phyloP scores from a whole-genome alignment of 2,888 invertebrate genomes.

The Hypomecis punctinalis region DNA sequence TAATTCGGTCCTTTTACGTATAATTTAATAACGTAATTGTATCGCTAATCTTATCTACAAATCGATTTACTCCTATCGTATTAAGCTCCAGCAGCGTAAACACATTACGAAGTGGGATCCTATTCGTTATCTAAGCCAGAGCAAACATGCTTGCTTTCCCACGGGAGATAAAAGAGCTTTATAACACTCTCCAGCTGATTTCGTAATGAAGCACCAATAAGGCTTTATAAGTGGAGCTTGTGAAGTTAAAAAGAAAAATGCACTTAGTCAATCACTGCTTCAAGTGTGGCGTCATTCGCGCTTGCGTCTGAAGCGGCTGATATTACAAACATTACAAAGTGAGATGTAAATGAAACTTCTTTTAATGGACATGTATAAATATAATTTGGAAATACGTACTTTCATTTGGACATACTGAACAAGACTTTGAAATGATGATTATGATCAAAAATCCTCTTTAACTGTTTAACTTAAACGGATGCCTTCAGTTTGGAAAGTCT shows the following conservation, averaged over 20 bases:
- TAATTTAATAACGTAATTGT: constrained; percentile 15
- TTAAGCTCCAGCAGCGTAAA: constrained; percentile 32
- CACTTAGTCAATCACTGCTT: constrained; percentile 11
- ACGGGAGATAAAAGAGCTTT: constrained; percentile 64
- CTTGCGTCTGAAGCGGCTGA: constrained; percentile 1
- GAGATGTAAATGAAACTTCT: not conserved
- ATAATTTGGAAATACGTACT: not conserved
- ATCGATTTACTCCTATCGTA: constrained; percentile 34
- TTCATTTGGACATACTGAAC: too few species aligned
- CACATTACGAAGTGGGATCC: constrained; percentile 33
- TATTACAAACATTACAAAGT: not conserved
- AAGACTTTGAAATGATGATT: too few species aligned
- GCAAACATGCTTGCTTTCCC: constrained; percentile 58
- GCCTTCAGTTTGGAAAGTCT: too few species aligned
- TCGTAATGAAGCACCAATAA: constrained; percentile 44
- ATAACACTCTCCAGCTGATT: constrained; percentile 49
- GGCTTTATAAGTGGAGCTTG: constrained; percentile 26
- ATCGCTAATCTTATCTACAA: constrained; percentile 20
- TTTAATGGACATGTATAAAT: not conserved
- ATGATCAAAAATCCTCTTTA: too few species aligned
- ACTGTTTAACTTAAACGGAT: too few species aligned
- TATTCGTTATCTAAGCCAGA: constrained; percentile 57
- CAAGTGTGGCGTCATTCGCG: constrained; percentile 9
- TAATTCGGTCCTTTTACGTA: not conserved
- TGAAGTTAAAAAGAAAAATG: constrained; percentile 22